Evolutionary conservation across 2,113 vertebrate species (phyloP), one percentile per base, ranked within the genome.

Genomic region (Pimephales promelas): DNA sequence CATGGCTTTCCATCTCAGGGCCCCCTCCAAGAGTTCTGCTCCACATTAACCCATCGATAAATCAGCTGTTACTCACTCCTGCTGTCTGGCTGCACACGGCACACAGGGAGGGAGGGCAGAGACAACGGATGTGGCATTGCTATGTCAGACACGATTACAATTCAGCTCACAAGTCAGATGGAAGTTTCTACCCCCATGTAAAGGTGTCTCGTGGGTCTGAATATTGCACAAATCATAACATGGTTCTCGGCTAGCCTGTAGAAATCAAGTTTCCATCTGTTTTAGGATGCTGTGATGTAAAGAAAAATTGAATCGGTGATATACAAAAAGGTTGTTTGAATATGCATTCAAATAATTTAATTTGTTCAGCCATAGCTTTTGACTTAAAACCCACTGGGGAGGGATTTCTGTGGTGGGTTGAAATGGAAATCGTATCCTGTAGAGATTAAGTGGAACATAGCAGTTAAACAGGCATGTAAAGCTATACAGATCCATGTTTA

Each of bases 41-140:
- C 74, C 45, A 45, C 49, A 76, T 84, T 82, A 88, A 52, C 64
- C 47, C 61, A 24, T 62, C 20, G 16, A 84, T 87, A 86, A 85
- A 89, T 88, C 81, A 85, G 36, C 81, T 31, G 14, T 47, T 52
- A 7, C n/a, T 20, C 34, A 47, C 66, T 68, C 54, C 71, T 40
- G 13, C 59, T 49, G 73, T 68, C 71, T 82, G 43, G 24, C n/a
- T 61, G 71, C 73, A 81, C 66, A 43, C 26, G 56, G 74, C 81
- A 77, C 68, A 20, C 68, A 34, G 24, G 26, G 18, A 76, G 22
- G 24, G 72, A 71, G 8, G 22, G 72, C 28, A 47, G 68, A 73
- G 81, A 14, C 16, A 52, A 10, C 26, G 36, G 26, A 75, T 49
- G 72, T 49, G 40, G 73, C 73, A 70, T 82, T 84, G 73, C 74